Base-by-base conservation (phyloP, 1,140 invertebrate species). In the Caenorhabditis tropicalis region DNA sequence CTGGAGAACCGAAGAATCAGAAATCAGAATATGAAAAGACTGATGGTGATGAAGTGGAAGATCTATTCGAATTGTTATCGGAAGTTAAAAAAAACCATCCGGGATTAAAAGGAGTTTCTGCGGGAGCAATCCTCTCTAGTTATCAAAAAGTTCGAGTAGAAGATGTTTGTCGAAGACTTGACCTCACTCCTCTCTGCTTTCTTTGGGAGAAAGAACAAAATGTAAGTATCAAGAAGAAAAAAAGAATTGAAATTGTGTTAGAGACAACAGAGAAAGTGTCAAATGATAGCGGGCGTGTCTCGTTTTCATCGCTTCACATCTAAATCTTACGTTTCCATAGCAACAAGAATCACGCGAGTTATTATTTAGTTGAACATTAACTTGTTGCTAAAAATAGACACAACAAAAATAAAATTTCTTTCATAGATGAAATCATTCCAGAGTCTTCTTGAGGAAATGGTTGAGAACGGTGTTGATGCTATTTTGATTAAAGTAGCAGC, bases 41-140 rank as follows among this genome's bases (percentile, higher is more conserved):
- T 46, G 94, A 94, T 65, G 94, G 95, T 90, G 98, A 99, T 94
- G 98, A 99, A 94, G 98, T 99, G n/a, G 98, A 99, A 93, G 98
- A 99, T 93, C 93, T 99, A 27, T 98, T 94, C 92, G 93, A 94
- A 85, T 93, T 99, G 33, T 92, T 99, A 39, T 92, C 93, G 88
- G 94, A 94, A 92, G 94, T 98, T 43, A 96, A 96, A 93, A 95
- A 96, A 36, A 24, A 85, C n/a, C 84, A 89, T 79, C 88, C 88
- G 15, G 88, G 90, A 79, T 84, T 91, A 58, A 79, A 87, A 93
- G 92, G 95, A 87, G 96, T 99, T 82, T 95, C 96, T 84, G 96
- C 96, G 88, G 98, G 98, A 86, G 97, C 98, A 85, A 98, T 99
- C 92, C 93, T 98, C 84, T 99, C 97, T 84, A 96, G 97, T 92